Percentiles rank a stretch among this genome's conserved stretches.
These are phyloP conservation scores for Lethocerus indicus DNA, from an alignment of 1,140 invertebrate species.

Conservation along the genomic window DNA sequence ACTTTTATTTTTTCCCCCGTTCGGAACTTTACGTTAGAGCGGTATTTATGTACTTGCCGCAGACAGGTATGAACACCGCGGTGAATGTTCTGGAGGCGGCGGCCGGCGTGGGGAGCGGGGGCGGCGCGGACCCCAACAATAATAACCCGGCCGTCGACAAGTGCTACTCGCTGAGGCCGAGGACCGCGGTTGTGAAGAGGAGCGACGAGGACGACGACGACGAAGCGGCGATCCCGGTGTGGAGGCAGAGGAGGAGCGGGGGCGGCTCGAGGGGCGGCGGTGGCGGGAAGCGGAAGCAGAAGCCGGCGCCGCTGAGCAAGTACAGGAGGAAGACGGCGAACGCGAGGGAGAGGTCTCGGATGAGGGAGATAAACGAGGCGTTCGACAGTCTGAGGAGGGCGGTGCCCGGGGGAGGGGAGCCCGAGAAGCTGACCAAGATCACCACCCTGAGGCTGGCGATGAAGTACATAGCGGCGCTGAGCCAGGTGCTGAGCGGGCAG, in stretches of 20 bases:
- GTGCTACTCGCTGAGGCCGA: slow-evolving; percentile 20
- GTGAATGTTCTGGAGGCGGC: too few species aligned
- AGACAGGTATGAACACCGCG: too few species aligned
- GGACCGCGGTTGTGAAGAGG: slow-evolving; percentile 12
- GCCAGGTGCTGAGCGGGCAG: slow-evolving; percentile 22
- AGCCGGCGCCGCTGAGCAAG: slow-evolving; percentile 70
- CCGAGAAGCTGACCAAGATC: slow-evolving; percentile 72
- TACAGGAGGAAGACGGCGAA: slow-evolving; percentile 80
- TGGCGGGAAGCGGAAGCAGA: too few species aligned
- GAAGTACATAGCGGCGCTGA: slow-evolving; percentile 64
- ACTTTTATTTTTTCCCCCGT: too few species aligned
- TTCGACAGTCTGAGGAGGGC: slow-evolving; percentile 61
- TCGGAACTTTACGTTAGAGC: too few species aligned
- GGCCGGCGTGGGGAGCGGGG: too few species aligned
- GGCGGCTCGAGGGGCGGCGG: too few species aligned
- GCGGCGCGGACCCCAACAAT: slow-evolving; percentile 2
- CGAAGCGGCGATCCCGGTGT: slow-evolving; percentile 15
- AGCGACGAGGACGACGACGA: slow-evolving; percentile 14
- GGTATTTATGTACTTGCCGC: too few species aligned
- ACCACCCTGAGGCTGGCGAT: slow-evolving; percentile 69
- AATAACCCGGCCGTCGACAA: slow-evolving; percentile 17
- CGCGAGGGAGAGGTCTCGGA: slow-evolving; percentile 63
- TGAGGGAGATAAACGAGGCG: slow-evolving; percentile 76
- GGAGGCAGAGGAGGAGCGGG: slow-evolving; percentile 15
- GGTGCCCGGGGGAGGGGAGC: slow-evolving; percentile 34